These are phyloP conservation scores for Phrynosoma platyrhinos DNA, from an alignment of 2,113 vertebrate species.

Conservation along the genomic window DNA sequence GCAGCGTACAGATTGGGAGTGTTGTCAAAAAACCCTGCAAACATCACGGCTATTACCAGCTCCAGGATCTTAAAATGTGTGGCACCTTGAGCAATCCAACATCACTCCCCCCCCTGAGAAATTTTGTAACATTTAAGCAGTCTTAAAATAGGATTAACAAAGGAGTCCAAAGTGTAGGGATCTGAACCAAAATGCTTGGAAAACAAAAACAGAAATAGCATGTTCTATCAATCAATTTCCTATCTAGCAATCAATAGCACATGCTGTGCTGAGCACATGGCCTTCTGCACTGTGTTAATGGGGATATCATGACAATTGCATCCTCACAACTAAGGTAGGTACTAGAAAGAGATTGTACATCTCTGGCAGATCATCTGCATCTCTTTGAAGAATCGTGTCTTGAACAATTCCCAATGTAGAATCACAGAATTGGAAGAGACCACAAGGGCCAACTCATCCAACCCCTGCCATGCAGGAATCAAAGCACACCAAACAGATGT, in stretches of 20 bases:
- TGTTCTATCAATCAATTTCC: not conserved
- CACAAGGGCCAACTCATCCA: too few relatives aligned
- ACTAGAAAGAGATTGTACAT: not conserved
- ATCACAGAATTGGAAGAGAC: too few relatives aligned
- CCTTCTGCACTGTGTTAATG: not conserved
- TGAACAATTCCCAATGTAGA: not conserved
- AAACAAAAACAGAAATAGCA: conserved; percentile 17
- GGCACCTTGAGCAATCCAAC: not conserved
- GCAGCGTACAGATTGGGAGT: not conserved
- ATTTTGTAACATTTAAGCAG: not conserved
- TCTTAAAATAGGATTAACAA: not conserved
- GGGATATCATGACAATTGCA: not conserved
- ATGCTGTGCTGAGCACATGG: not conserved
- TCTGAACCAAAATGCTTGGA: conserved; percentile 9
- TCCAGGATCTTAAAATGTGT: not conserved
- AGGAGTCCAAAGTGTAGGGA: not conserved
- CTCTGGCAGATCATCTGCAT: too few relatives aligned
- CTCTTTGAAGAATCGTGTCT: not conserved
- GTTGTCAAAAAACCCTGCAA: not conserved
- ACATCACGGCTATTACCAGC: not conserved
- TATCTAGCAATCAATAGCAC: not conserved
- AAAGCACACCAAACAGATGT: too few relatives aligned
- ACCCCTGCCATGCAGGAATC: too few relatives aligned
- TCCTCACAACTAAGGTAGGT: not conserved
- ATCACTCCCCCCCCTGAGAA: too few relatives aligned